Base-by-base conservation (phyloP, 2,888 invertebrate species). In the Sylvicola cinctus region DNA sequence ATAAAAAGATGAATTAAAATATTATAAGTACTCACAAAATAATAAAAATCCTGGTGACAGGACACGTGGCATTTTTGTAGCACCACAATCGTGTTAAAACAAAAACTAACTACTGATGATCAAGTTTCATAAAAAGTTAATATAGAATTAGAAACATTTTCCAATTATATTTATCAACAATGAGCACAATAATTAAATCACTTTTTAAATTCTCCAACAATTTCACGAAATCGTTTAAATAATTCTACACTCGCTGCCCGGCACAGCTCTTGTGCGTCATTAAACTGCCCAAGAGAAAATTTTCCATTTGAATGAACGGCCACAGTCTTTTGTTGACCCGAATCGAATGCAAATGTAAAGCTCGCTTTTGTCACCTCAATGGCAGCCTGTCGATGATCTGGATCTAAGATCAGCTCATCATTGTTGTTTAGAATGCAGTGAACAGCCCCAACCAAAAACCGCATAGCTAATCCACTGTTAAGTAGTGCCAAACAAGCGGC, bases 401-500 rank as follows among this genome's bases (percentile, higher is more conserved):
- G 79, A 55, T 79, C 78, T 12, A 80, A 44, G 29, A 70, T 48
- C 1, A 79, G 49, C 38, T 68, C 57, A 3, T 66, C 69, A 7
- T 65, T 51, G 8, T 62, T 61, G 39, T 70, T 67, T 6, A 87
- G 61, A 35, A 71, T 71, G 50, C 83, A 83, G 35, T 68, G 66
- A 2, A 85, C 72, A 0, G 81, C 81, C 5, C 80, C 87, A 47
- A 87, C 70, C 23, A 79, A 67, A 49, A 68, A 78, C 41, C 74
- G 74, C 76, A 91, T 75, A 11, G 78, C 68, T n/a, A 90, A 59
- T 16, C 84, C 80, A 1, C 84, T 70, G 58, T 84, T 77, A 2
- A 91, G 61, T 20, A 88, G 60, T 0, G 88, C 83, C 37, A 88
- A 58, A 52, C 84, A 87, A 0, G 72, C 65, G 16, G 81, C 75